Evolutionary conservation across 1,140 invertebrate species (phyloP).

Genomic region (Metaphire vulgaris): DNA sequence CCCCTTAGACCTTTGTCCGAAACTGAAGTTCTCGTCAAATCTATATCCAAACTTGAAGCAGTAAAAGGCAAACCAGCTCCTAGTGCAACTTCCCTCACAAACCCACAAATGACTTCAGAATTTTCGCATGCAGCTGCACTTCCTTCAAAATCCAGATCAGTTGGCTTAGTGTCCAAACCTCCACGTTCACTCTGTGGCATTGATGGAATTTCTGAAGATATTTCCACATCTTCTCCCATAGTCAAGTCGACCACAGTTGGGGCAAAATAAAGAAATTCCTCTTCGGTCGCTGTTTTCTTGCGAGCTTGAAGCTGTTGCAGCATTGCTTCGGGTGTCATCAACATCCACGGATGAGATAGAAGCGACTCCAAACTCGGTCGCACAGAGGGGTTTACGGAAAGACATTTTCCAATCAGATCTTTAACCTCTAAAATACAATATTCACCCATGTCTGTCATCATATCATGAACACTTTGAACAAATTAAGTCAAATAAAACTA

Average conservation of each 20-base stretch:
- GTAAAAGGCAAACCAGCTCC: too few species aligned
- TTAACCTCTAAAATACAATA: constrained; percentile 53
- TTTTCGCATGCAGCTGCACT: too few species aligned
- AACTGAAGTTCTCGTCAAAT: too few species aligned
- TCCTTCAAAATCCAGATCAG: too few species aligned
- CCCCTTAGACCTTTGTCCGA: too few species aligned
- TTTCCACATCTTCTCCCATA: background rate
- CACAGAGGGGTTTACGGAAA: constrained; percentile 55
- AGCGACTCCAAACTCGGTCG: constrained; percentile 59
- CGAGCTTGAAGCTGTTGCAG: too few species aligned
- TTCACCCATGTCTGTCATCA: background rate
- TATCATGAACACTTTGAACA: background rate
- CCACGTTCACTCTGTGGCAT: background rate
- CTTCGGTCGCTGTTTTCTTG: background rate
- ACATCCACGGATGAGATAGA: constrained; percentile 58
- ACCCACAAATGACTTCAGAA: too few species aligned
- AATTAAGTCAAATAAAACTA: background rate
- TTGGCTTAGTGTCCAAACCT: too few species aligned
- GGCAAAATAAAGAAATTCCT: background rate
- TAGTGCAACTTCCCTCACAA: too few species aligned
- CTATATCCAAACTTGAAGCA: too few species aligned
- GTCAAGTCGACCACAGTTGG: background rate
- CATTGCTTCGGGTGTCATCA: background rate
- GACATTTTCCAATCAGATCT: constrained; percentile 59
- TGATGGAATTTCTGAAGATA: background rate